phyloP scores from a whole-genome alignment of 2,797 vertebrate species.

The Myotis planiceps region DNA sequence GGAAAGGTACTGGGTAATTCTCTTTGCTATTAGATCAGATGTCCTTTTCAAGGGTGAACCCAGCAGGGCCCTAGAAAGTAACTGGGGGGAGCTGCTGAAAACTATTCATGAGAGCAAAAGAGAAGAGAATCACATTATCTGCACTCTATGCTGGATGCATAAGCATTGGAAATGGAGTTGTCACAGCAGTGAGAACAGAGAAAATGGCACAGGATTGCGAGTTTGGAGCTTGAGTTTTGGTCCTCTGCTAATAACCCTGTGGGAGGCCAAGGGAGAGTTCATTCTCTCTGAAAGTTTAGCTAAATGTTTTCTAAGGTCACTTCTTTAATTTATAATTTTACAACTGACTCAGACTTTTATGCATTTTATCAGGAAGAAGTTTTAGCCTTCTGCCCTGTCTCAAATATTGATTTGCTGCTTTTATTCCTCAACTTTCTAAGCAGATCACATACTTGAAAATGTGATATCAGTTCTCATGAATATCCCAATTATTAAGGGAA shows the following conservation, averaged over 20 bases:
- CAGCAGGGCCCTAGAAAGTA: conserved; percentile 48
- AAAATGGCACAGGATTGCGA: not conserved
- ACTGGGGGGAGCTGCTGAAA: conserved; percentile 36
- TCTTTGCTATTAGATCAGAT: conserved; percentile 63
- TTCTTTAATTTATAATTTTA: conserved; percentile 32
- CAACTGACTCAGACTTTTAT: conserved; percentile 22
- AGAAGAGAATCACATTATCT: conserved; percentile 26
- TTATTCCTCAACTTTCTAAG: conserved; percentile 19
- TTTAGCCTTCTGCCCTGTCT: not conserved
- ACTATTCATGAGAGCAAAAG: conserved; percentile 58
- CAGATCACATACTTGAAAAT: not conserved
- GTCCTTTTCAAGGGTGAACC: conserved; percentile 59
- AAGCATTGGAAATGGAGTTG: not conserved
- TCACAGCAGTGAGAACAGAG: conserved; percentile 18
- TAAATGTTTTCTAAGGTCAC: not conserved
- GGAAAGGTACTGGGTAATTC: conserved; percentile 44
- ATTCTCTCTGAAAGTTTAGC: not conserved
- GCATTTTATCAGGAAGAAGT: not conserved
- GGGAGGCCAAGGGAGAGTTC: not conserved
- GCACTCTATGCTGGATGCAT: not conserved
- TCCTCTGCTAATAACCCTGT: not conserved
- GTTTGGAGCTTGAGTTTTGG: not conserved
- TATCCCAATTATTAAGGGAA: not conserved
- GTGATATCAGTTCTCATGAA: not conserved
- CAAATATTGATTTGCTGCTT: conserved; percentile 29